Evolutionary conservation across 2,113 vertebrate genomes (phyloP), one percentile per base, ranked within the genome.

Genomic region (Leuciscus idus): DNA sequence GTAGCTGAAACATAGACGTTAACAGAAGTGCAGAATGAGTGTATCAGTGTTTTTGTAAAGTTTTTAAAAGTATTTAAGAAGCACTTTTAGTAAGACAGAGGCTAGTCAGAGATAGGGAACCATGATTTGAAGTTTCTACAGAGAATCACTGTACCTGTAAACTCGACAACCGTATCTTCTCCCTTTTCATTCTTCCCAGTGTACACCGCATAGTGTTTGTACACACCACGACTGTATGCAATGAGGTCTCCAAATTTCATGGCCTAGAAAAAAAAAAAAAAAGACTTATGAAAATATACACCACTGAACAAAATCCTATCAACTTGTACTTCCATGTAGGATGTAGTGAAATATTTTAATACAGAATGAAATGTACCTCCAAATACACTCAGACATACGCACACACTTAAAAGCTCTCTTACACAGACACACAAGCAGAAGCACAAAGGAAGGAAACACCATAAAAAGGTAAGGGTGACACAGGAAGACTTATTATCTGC

Each of bases 161-260:
- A 73, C 36, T 73, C 19, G 3, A 73, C 21, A 73, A 4, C 21
- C 10, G 17, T 73, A n/a, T 73, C 6, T 73, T 73, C 0, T 73
- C 36, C 70, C 1, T 73, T 12, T 73, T 43, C 19, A 72, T 72
- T 72, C 33, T 73, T 73, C 21, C 70, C 70, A 73, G 17, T 73
- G 70, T 73, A 73, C 70, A 73, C 36, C 8, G 19, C 70, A 3
- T 3, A 73, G 70, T 73, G 66, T 70, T 0, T 10, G 66, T 70
- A 70, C 33, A 2, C 0, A 36, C 0, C 0, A 19, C 5, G 66
- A 19, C 2, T 0, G 66, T 4, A 70, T 70, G 6, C 0, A 70
- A 70, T 8, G 11, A 70, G 30, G 30, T 70, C 66, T 70, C 66
- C 66, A 70, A 70, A 70, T 0, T 39, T 70, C 66, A 70, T 70